Conservation (phyloP, 2,888 invertebrate species). For the Lumbricus terrestris region DNA sequence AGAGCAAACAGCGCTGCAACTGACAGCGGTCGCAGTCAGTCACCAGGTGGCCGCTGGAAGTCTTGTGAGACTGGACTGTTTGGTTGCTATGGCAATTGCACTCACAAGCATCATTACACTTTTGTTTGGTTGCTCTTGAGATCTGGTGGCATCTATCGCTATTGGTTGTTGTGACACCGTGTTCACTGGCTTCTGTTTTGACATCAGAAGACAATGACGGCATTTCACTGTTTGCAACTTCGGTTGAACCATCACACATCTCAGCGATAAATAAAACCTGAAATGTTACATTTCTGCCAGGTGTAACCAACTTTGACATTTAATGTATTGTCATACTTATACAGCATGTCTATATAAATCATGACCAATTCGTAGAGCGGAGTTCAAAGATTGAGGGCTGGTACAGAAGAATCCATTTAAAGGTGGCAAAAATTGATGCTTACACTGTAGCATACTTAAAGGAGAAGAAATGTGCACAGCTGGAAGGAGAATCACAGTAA, state of each 20-base stretch:
- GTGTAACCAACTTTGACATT: not conserved
- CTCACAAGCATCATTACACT: not conserved
- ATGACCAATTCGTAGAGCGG: not conserved
- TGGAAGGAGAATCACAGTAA: not conserved
- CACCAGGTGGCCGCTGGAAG: not conserved
- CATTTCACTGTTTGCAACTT: not conserved
- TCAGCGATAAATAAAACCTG: not conserved
- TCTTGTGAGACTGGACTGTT: not conserved
- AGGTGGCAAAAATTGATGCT: not conserved
- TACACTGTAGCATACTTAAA: no score
- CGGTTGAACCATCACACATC: not conserved
- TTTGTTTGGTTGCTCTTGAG: not conserved
- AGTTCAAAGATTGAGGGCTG: not conserved
- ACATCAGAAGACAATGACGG: not conserved
- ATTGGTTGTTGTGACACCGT: not conserved
- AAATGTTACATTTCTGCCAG: not conserved
- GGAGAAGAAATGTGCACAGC: not conserved
- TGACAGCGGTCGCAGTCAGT: slow-evolving; percentile 3
- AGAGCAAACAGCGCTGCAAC: not conserved
- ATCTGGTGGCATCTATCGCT: not conserved
- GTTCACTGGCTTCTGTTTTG: not conserved
- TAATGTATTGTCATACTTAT: not conserved
- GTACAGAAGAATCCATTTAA: not conserved
- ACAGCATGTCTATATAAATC: not conserved
- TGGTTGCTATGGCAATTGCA: not conserved